Conservation (phyloP, 2,888 invertebrate genomes). For the Drosophila falleni region DNA sequence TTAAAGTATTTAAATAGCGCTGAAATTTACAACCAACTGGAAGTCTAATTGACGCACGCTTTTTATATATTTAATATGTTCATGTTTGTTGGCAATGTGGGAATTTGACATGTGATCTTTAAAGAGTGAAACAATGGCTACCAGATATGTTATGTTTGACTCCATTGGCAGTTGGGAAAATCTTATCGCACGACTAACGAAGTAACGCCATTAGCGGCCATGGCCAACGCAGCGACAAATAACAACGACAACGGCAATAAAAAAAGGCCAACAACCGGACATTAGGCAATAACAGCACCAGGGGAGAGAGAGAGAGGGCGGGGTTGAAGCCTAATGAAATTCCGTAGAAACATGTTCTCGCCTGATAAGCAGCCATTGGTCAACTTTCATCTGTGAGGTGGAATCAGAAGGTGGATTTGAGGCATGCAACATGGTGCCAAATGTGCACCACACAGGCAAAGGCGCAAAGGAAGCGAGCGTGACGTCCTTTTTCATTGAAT, state of each 20-base stretch:
- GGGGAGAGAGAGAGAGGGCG: not conserved
- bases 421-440: slow-evolving; percentile 65
- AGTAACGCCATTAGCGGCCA: slow-evolving; percentile 74
- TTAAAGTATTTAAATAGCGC: not conserved
- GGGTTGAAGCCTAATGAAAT: slow-evolving; percentile 66
- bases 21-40: not conserved
- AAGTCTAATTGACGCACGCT: not conserved
- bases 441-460: slow-evolving; percentile 73
- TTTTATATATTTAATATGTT: not conserved
- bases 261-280: slow-evolving; percentile 67
- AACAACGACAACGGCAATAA: slow-evolving; percentile 45
- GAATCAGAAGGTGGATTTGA: slow-evolving; percentile 9
- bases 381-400: slow-evolving; percentile 46
- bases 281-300: slow-evolving; percentile 51
- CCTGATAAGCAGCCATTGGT: slow-evolving; percentile 82
- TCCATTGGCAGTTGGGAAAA: slow-evolving; percentile 29
- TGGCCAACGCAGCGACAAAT: slow-evolving; percentile 53
- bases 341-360: slow-evolving; percentile 82
- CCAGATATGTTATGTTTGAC: slow-evolving; percentile 23
- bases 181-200: slow-evolving; percentile 79
- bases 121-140: slow-evolving; percentile 17
- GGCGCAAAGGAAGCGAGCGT: slow-evolving; percentile 69
- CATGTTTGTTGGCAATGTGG: slow-evolving; percentile 11
- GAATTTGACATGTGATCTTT: slow-evolving; percentile 27
- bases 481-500: slow-evolving; percentile 40